phyloP scores from a whole-genome alignment of 2,888 invertebrate species.

The Corbicula japonica region DNA sequence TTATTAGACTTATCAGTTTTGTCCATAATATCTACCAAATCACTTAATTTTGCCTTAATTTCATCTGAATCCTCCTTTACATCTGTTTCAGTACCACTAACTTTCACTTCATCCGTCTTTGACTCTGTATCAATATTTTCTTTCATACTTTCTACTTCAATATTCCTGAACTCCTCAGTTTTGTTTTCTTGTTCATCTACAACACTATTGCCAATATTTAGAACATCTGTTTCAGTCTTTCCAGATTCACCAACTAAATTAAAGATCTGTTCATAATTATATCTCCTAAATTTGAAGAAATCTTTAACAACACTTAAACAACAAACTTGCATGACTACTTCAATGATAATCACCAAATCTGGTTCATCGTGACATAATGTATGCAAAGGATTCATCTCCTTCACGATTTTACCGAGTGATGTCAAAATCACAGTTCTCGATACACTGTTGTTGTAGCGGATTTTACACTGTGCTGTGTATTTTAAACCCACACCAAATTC shows the following conservation, averaged over 20 bases:
- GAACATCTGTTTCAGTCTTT: background rate
- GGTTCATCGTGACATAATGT: slow-evolving; percentile 91
- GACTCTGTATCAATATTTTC: background rate
- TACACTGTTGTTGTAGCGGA: slow-evolving; percentile 86
- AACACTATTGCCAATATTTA: slow-evolving; percentile 6
- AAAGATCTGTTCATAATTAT: slow-evolving; percentile 91
- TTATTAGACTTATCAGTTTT: background rate
- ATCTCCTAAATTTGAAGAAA: slow-evolving; percentile 93
- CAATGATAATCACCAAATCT: slow-evolving; percentile 92
- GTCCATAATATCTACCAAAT: background rate
- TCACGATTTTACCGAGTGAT: slow-evolving; percentile 91
- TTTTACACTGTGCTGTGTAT: slow-evolving; percentile 80
- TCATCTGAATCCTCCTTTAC: background rate
- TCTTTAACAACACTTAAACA: slow-evolving; percentile 93
- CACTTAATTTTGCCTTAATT: background rate
- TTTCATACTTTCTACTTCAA: background rate
- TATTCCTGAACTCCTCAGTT: background rate
- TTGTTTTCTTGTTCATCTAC: background rate
- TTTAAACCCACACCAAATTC: slow-evolving; percentile 69
- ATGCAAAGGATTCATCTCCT: slow-evolving; percentile 90
- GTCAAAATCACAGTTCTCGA: slow-evolving; percentile 89
- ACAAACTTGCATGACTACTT: slow-evolving; percentile 93
- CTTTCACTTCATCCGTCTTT: background rate
- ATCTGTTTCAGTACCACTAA: no score
- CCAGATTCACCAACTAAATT: slow-evolving; percentile 19